phyloP scores from a whole-genome alignment of 2,797 vertebrate species.

The Phrynocephalus forsythii region DNA sequence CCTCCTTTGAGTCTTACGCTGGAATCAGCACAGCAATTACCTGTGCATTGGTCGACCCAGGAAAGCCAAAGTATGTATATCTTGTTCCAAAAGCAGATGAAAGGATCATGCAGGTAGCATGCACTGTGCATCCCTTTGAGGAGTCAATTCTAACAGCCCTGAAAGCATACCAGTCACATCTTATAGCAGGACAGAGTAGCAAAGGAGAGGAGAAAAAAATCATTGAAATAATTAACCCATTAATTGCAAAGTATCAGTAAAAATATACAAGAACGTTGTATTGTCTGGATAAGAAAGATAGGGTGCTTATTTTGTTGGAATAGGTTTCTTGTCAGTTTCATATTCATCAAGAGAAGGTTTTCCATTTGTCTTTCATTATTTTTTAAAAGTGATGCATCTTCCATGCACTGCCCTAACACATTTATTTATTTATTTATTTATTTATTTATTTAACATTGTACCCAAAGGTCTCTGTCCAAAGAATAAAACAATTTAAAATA shows the following conservation, averaged over 20 bases:
- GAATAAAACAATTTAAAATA: no score
- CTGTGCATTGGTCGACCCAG: background rate
- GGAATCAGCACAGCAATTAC: constrained; percentile 17
- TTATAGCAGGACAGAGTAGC: background rate
- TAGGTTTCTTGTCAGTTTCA: no score
- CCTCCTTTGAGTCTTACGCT: background rate
- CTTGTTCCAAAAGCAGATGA: background rate
- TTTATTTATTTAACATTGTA: no score
- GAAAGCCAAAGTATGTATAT: background rate
- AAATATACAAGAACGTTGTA: background rate
- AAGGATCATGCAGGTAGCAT: background rate
- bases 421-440: no score
- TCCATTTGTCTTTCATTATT: no score
- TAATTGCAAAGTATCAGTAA: background rate
- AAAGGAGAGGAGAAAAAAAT: background rate
- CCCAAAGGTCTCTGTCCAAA: no score
- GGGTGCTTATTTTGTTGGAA: no score
- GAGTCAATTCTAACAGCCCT: background rate
- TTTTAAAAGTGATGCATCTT: no score
- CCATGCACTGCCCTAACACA: no score
- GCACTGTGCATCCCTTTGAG: background rate
- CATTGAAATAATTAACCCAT: background rate
- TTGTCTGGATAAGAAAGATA: background rate
- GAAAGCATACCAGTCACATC: background rate
- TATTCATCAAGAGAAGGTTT: no score